Evolutionary conservation across 30 jellyfish, hydroid and myxozoan species (phyloP), one percentile per base, ranked within the genome.

Genomic region (Turritopsis dohrnii): DNA sequence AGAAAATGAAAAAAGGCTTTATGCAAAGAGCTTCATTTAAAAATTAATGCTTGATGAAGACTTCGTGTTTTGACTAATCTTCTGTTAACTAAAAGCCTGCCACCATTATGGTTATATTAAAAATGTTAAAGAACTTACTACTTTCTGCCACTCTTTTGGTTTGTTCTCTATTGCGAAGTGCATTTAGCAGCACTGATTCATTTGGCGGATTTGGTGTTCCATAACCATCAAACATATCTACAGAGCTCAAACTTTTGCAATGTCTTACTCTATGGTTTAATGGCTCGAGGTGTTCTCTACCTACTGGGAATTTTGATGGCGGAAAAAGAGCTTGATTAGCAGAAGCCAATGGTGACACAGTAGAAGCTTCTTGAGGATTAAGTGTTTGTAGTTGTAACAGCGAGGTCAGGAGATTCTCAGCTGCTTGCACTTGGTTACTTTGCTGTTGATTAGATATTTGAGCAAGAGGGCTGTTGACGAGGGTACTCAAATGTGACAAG

Each of bases 171-270:
- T 83, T 86, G 73, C 83, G 83, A 17, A 86, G 81, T 8, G 96
- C 97, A 87, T 87, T 90, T 20, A 90, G 90, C 0, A 90, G 87
- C 27, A 87, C 52, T 24, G 97, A 90, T 76, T 90, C 96, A 19
- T 60, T 80, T 28, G 94, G 24, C 71, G 83, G 80, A 31, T 52
- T 76, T 23, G 86, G 65, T 71, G 89, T 26, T 53, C 86, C 88
- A 81, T 9, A 81, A 25, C 88, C 86, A 23, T 82, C 66, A 82
- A 22, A 82, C 13, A 13, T 26, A 30, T 74, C 83, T 0, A 30
- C 54, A 74, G 83, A 74, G 24, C 83, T 29, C 28, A 74, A 26
- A 30, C 83, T 69, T 74, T 74, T 74, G 76, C 76, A 26, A 17
- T 25, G 27, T 66, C 60, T 41, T 41, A 41, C 60, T 1, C 77